Evolutionary conservation across 2,113 vertebrate genomes (phyloP).

Genomic region (Paradoxurus hermaphroditus): DNA sequence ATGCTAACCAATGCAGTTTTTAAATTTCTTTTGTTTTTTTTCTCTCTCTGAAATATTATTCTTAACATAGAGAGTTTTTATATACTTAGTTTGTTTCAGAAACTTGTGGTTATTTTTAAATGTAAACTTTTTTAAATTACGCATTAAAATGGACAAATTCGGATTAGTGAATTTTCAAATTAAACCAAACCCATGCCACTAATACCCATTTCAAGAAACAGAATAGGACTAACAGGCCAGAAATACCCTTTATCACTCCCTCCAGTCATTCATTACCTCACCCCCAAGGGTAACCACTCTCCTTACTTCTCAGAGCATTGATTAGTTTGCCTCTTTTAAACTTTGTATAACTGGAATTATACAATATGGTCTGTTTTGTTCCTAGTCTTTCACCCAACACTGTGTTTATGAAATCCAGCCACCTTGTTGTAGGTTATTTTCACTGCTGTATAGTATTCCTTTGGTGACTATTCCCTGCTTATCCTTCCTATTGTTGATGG

Average conservation of each 20-base stretch:
- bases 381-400: not conserved
- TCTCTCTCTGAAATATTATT: not conserved
- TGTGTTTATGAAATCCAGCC: not conserved
- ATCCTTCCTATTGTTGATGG: not conserved
- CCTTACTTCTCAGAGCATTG: not conserved
- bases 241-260: not conserved
- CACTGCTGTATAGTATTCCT: not conserved
- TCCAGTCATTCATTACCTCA: not conserved
- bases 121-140: not conserved
- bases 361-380: not conserved
- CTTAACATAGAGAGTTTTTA: not conserved
- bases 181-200: not conserved
- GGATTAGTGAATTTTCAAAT: not conserved
- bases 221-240: not conserved
- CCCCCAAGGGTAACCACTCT: not conserved
- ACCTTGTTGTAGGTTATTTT: not conserved
- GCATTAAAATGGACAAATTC: not conserved
- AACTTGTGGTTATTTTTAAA: not conserved
- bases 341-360: not conserved
- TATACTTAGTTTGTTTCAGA: not conserved
- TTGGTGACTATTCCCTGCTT: not conserved
- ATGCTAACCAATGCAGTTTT: not conserved
- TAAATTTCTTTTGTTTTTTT: not conserved
- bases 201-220: not conserved
- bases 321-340: not conserved